These are phyloP conservation scores for Priocnemis perturbator DNA, from an alignment of 2,888 invertebrate species.

Conservation along the genomic window DNA sequence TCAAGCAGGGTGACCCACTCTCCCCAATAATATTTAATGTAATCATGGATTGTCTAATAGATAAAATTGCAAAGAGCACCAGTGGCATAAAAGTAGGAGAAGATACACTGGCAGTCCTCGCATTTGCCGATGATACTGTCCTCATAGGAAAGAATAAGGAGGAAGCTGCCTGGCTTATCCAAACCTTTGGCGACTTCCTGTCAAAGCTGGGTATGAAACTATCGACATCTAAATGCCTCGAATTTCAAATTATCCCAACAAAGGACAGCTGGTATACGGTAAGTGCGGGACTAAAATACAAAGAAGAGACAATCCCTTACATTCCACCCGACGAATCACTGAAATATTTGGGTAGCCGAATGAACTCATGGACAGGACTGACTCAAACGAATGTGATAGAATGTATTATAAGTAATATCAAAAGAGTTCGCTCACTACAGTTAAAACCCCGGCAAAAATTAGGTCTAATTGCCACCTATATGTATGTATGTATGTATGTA, in stretches of 20 bases:
- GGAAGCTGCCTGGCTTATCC: neutral
- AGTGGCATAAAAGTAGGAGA: neutral
- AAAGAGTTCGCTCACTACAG: neutral
- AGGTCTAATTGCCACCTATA: conserved; percentile 1
- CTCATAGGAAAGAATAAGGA: neutral
- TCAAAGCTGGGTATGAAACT: neutral
- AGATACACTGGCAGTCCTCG: neutral
- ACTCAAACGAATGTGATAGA: neutral
- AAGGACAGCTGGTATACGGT: neutral
- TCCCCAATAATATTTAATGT: conserved; percentile 32
- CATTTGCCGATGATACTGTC: neutral
- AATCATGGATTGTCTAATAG: conserved; percentile 12
- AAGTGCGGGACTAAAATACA: conserved; percentile 15
- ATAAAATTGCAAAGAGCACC: neutral
- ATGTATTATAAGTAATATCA: neutral
- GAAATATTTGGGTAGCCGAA: neutral
- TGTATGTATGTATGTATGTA: too few species aligned
- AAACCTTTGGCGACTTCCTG: neutral
- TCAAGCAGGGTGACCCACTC: conserved; percentile 76
- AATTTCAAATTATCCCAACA: conserved; percentile 3
- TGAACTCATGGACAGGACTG: conserved; percentile 15
- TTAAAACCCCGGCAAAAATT: conserved; percentile 28
- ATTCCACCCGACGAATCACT: neutral
- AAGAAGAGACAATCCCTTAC: neutral
- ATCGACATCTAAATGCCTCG: neutral